Percentiles rank a stretch among this genome's conserved stretches.
Conservation (phyloP, 1,140 invertebrate species). For the Harpegnathos saltator region DNA sequence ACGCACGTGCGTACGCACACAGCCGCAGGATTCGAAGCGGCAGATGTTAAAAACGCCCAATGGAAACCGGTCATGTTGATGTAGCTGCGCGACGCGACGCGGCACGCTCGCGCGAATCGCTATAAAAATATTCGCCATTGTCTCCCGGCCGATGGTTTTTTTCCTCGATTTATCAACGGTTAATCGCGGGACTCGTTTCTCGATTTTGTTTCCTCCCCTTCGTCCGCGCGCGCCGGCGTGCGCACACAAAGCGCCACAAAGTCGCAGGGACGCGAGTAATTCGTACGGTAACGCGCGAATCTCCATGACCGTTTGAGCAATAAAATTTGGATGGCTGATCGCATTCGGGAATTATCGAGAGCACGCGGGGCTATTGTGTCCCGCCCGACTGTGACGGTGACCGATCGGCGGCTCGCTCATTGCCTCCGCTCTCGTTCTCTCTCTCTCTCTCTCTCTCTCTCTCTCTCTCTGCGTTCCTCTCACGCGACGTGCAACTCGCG, state of each 20-base stretch:
- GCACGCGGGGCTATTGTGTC: too few species aligned
- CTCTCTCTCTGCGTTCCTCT: too few species aligned
- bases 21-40: constrained; percentile 77
- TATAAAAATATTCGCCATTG: constrained; percentile 86
- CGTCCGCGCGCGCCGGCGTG: background rate
- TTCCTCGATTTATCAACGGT: constrained; percentile 50
- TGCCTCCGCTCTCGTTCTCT: too few species aligned
- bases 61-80: constrained; percentile 86
- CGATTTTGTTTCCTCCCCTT: background rate
- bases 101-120: constrained; percentile 80
- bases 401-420: too few species aligned
- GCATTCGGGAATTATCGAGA: too few species aligned
- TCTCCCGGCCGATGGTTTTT: constrained; percentile 73
- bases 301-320: too few species aligned
- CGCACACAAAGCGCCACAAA: background rate
- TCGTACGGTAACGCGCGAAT: too few species aligned
- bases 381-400: too few species aligned
- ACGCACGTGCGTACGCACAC: constrained; percentile 49
- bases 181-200: constrained; percentile 10
- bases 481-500: too few species aligned
- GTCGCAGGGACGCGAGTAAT: background rate
- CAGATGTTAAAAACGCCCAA: constrained; percentile 84
- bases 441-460: too few species aligned
- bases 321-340: too few species aligned
- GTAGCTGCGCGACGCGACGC: constrained; percentile 83